Evolutionary conservation across 2,888 invertebrate species (phyloP), one percentile per base, ranked within the genome.

Genomic region (Camponotus fellah): DNA sequence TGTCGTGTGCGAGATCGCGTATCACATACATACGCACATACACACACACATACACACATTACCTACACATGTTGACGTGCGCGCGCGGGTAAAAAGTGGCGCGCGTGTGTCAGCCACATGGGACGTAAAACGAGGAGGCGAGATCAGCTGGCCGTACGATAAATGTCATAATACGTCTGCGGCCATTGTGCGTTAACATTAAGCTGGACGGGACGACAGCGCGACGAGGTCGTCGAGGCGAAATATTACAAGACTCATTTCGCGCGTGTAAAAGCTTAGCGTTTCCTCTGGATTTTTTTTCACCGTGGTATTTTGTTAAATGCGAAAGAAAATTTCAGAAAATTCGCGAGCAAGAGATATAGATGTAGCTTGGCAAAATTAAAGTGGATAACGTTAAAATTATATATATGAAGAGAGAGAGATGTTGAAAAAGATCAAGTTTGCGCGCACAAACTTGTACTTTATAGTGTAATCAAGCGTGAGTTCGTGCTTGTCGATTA

Each of bases 151-250:
- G 69, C 53, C 60, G 34, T 65, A 60, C 79, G 60, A 83, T 79
- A 83, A 83, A 83, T 62, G 83, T 79, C 80, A 79, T 79, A 83
- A 83, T 83, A 79, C 43, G 40, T 83, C 53, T 53, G 83, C 49
- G 69, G 26, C 65, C 62, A 79, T 79, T 79, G 79, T 79, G 82
- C 40, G 62, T 83, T 53, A 37, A 49, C 62, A 53, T 71, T 60
- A 43, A 21, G 21, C 21, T 46, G 76, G 37, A 60, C 60, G 60
- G 46, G 14, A 79, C 9, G 77, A 58, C 62, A n/a, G 26, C 60
- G 80, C 75, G 76, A 76, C 49, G 49, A 80, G 49, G 46, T 49
- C 77, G 8, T 58, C 53, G 40, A 53, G 77, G 32, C 56, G 56
- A 77, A 77, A 77, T 77, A 56, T 77, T 56, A 69, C 43, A 17